phyloP scores from a whole-genome alignment of 1,140 invertebrate species.

The Phymastichus coffea region DNA sequence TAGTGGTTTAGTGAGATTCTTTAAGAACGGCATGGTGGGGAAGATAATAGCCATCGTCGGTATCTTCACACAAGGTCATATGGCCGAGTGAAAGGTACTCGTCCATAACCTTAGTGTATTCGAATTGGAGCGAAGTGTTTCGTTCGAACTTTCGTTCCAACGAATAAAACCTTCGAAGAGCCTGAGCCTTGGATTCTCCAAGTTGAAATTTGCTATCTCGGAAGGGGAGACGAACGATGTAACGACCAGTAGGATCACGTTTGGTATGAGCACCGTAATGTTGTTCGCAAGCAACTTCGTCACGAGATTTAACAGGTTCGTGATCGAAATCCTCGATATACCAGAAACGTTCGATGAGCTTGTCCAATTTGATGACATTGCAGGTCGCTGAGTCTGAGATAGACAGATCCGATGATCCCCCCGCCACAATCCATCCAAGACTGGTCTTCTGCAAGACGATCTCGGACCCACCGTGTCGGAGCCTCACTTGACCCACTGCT shows the following conservation, averaged over 20 bases:
- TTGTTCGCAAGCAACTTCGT: neutral
- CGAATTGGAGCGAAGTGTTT: neutral
- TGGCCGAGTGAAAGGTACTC: neutral
- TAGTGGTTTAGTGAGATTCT: conserved; percentile 18
- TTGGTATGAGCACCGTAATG: neutral
- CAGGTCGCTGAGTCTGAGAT: too few species aligned
- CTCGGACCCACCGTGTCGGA: too few species aligned
- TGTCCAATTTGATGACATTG: too few species aligned
- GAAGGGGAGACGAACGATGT: conserved; percentile 2
- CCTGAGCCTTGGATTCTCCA: neutral
- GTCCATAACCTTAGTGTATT: neutral
- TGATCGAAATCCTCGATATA: too few species aligned
- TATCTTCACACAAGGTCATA: too few species aligned
- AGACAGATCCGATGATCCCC: too few species aligned
- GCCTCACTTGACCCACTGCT: too few species aligned
- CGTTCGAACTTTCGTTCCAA: neutral
- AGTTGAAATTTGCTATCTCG: neutral
- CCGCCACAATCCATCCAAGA: too few species aligned
- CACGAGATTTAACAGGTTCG: too few species aligned
- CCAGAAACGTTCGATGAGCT: too few species aligned
- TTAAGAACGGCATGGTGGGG: conserved; percentile 28
- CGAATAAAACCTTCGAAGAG: neutral
- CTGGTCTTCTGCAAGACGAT: too few species aligned
- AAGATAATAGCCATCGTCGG: conserved; percentile 14
- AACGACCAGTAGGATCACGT: neutral